Conservation (phyloP, 2,888 invertebrate species). For the Idaea biselata region DNA sequence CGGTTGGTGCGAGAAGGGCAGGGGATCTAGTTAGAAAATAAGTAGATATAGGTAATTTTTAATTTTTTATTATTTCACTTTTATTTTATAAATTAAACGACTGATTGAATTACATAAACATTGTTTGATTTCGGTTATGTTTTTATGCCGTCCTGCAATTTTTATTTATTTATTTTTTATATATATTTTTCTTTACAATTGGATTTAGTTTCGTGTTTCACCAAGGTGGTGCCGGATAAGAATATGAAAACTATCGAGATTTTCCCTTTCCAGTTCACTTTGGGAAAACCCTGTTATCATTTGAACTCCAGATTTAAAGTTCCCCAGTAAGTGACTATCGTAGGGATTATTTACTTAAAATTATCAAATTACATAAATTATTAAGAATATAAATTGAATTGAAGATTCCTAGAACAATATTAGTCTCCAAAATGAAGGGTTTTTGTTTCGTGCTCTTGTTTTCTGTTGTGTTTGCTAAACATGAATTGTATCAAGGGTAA, state of each 20-base stretch:
- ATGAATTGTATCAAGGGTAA: slow-evolving; percentile 60
- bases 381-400: slow-evolving; percentile 10
- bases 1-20: slow-evolving; percentile 64
- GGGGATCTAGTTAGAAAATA: slow-evolving; percentile 34
- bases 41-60: neutral
- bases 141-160: too few species aligned
- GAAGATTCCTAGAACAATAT: neutral
- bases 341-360: neutral
- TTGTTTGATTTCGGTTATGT: neutral
- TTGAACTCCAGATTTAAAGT: neutral
- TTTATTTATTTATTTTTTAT: neutral
- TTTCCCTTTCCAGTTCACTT: neutral
- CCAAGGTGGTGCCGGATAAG: neutral
- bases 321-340: neutral
- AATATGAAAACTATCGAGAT: too few species aligned
- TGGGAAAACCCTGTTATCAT: neutral
- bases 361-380: slow-evolving; percentile 4
- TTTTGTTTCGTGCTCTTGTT: slow-evolving; percentile 41
- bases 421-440: slow-evolving; percentile 41
- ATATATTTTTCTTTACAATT: neutral
- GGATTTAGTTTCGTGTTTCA: neutral
- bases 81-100: neutral
- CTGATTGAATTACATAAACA: neutral
- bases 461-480: slow-evolving; percentile 53
- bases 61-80: neutral